Conservation (phyloP, 2,888 invertebrate species). For the Cephus pygmeus region DNA sequence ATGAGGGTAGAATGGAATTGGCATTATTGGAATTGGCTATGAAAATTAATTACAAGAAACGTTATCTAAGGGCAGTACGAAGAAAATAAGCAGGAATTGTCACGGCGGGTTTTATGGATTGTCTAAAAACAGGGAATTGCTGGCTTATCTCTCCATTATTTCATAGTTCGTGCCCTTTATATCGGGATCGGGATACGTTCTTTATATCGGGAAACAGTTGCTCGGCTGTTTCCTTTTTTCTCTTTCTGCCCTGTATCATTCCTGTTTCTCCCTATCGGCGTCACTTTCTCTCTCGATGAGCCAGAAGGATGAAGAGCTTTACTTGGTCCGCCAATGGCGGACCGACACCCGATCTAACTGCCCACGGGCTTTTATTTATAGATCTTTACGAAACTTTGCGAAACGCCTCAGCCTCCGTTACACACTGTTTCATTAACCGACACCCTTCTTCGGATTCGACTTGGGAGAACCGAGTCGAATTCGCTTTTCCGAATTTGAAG, state of each 20-base stretch:
- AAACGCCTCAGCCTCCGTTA: slow-evolving; percentile 37
- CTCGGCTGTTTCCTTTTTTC: neutral
- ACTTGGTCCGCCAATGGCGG: slow-evolving; percentile 63
- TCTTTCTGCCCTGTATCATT: neutral
- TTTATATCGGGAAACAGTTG: neutral
- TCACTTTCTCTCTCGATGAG: slow-evolving; percentile 46
- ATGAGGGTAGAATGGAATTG: too few species aligned
- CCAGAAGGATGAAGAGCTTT: slow-evolving; percentile 60
- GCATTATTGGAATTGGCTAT: too few species aligned
- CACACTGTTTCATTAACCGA: slow-evolving; percentile 1
- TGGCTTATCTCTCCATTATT: neutral
- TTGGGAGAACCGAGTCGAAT: neutral
- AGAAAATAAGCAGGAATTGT: too few species aligned
- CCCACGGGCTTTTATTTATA: slow-evolving; percentile 56
- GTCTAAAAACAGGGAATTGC: neutral
- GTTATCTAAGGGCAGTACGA: too few species aligned
- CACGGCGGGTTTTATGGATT: too few species aligned
- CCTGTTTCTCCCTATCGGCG: slow-evolving; percentile 29
- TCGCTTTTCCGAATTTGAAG: neutral
- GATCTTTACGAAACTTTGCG: slow-evolving; percentile 60
- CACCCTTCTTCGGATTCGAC: neutral
- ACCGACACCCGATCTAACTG: slow-evolving; percentile 65
- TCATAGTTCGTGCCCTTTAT: neutral
- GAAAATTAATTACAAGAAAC: too few species aligned
- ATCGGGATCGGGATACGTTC: neutral